phyloP scores from a whole-genome alignment of 2,113 vertebrate species.

The Hypomesus transpacificus region DNA sequence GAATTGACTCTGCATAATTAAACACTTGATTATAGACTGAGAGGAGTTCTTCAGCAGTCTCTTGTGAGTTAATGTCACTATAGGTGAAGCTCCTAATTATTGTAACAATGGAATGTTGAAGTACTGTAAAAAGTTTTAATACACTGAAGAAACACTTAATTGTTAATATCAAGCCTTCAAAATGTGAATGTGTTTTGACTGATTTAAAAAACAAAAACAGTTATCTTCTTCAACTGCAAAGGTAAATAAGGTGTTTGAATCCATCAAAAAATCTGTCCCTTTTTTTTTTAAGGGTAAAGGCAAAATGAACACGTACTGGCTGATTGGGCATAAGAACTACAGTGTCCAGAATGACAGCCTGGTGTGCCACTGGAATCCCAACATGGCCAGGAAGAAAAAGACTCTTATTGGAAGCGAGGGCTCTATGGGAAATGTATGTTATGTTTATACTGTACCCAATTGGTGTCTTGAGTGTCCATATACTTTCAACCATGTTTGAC shows the following conservation, averaged over 20 bases:
- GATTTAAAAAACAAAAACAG: background rate
- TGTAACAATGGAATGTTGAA: too few relatives aligned
- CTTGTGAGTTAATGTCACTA: background rate
- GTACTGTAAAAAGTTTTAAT: too few relatives aligned
- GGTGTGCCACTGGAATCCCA: conserved; percentile 87
- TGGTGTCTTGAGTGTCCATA: background rate
- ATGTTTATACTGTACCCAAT: background rate
- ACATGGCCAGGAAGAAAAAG: conserved; percentile 71
- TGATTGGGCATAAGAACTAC: conserved; percentile 86
- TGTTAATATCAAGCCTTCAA: too few relatives aligned
- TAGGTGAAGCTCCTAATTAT: background rate
- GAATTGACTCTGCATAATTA: too few relatives aligned
- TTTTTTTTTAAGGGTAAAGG: conserved; percentile 78
- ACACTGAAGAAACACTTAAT: too few relatives aligned
- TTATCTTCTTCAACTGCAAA: background rate
- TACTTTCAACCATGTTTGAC: background rate
- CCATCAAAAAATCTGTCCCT: background rate
- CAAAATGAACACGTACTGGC: conserved; percentile 88
- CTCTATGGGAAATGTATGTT: conserved; percentile 66
- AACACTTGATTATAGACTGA: too few relatives aligned
- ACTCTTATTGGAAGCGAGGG: conserved; percentile 46
- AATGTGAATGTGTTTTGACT: too few relatives aligned
- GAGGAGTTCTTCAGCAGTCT: background rate
- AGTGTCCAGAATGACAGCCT: conserved; percentile 88
- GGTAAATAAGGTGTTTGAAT: too few relatives aligned